phyloP scores from a whole-genome alignment of 2,113 vertebrate genomes.

The Herpailurus yagouaroundi region DNA sequence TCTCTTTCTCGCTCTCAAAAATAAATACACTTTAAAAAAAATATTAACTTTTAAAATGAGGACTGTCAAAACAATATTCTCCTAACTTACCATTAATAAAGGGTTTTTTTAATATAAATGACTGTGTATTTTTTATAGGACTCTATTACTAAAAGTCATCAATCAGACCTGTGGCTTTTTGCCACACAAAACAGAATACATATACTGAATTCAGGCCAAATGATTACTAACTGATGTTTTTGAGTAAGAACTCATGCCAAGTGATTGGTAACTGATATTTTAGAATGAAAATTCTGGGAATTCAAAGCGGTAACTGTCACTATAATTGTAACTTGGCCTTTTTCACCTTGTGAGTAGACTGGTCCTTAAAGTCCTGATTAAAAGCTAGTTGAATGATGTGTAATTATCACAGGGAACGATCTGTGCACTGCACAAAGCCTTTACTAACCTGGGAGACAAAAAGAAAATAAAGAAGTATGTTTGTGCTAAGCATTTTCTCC shows the following conservation, averaged over 20 bases:
- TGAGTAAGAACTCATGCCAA: neutral
- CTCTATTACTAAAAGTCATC: neutral
- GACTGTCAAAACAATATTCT: neutral
- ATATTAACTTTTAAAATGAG: neutral
- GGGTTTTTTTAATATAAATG: neutral
- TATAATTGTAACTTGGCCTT: neutral
- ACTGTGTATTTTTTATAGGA: neutral
- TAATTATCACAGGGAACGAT: neutral
- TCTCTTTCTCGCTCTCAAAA: too few relatives aligned
- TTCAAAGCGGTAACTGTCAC: neutral
- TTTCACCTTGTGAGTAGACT: neutral
- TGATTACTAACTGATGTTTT: neutral
- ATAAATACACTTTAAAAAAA: neutral
- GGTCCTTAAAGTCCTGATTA: neutral
- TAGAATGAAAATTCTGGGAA: neutral
- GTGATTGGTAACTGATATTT: neutral
- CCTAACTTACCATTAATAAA: neutral
- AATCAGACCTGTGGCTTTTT: neutral
- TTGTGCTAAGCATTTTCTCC: neutral
- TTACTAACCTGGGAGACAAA: neutral
- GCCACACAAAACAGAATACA: neutral
- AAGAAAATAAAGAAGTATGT: neutral
- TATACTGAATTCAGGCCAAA: neutral
- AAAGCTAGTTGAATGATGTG: neutral
- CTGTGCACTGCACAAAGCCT: neutral